Percentiles rank a stretch among this genome's conserved stretches.
Conservation (phyloP, 2,113 vertebrate genomes). For the Hyaena hyaena region DNA sequence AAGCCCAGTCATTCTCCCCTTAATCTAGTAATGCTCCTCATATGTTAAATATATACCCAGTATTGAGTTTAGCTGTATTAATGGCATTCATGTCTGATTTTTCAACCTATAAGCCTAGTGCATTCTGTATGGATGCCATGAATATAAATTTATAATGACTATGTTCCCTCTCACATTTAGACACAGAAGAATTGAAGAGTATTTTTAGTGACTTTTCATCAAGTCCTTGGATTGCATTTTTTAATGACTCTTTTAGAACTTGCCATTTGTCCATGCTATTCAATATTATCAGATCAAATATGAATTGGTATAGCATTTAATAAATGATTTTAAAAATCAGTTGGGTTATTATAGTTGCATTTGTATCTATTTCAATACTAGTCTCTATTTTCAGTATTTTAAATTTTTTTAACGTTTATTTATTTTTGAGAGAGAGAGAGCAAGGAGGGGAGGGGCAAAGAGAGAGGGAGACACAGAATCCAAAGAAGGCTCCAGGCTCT, state of each 20-base stretch:
- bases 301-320: conserved; percentile 15
- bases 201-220: not conserved
- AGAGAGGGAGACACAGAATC: too few relatives aligned
- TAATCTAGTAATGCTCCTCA: not conserved
- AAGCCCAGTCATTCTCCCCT: not conserved
- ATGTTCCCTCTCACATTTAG: not conserved
- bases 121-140: not conserved
- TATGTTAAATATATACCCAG: not conserved
- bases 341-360: not conserved
- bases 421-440: too few relatives aligned
- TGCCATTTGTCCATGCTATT: not conserved
- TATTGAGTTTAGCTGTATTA: not conserved
- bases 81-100: not conserved
- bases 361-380: not conserved
- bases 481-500: too few relatives aligned
- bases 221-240: not conserved
- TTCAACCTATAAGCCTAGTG: not conserved
- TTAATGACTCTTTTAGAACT: not conserved
- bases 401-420: too few relatives aligned
- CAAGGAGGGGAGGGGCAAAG: too few relatives aligned
- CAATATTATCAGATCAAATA: conserved; percentile 18
- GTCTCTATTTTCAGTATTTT: not conserved
- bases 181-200: not conserved
- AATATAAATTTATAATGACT: conserved; percentile 11
- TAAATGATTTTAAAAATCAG: not conserved